These are phyloP conservation scores for Antechinus stuartii DNA, from an alignment of 2,113 vertebrate species.

Conservation along the genomic window DNA sequence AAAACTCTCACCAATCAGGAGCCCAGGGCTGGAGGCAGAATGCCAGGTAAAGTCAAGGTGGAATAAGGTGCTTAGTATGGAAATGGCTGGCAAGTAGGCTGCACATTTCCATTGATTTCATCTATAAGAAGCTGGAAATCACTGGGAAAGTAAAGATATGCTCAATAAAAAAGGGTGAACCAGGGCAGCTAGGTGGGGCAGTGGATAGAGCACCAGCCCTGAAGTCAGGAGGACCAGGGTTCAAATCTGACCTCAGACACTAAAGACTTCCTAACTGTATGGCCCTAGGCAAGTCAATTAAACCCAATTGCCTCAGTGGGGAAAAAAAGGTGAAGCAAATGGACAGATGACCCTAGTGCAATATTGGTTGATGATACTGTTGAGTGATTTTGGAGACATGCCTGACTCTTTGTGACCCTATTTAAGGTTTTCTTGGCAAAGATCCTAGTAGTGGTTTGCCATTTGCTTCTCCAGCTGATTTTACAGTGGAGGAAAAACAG, in stretches of 20 bases:
- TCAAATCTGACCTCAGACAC: too few relatives aligned
- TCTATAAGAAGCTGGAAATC: neutral
- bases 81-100: neutral
- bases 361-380: neutral
- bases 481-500: neutral
- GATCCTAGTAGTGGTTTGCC: neutral
- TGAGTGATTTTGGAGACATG: neutral
- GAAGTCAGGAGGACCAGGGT: too few relatives aligned
- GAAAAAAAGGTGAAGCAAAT: neutral
- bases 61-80: neutral
- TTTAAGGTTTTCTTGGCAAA: neutral
- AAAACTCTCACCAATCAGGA: neutral
- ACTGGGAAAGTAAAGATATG: neutral
- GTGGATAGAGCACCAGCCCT: too few relatives aligned
- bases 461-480: neutral
- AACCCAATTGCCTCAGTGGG: too few relatives aligned
- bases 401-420: neutral
- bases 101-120: neutral
- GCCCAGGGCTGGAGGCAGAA: neutral
- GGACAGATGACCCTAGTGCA: neutral
- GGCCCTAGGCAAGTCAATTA: too few relatives aligned
- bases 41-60: neutral
- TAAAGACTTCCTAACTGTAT: too few relatives aligned
- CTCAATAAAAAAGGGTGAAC: neutral
- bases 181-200: too few relatives aligned